A percentile compares a stretch with the other conserved stretches of the same genome.
Evolutionary conservation across 2,888 invertebrate species (phyloP).

Genomic region (Podotricha telesiphe): DNA sequence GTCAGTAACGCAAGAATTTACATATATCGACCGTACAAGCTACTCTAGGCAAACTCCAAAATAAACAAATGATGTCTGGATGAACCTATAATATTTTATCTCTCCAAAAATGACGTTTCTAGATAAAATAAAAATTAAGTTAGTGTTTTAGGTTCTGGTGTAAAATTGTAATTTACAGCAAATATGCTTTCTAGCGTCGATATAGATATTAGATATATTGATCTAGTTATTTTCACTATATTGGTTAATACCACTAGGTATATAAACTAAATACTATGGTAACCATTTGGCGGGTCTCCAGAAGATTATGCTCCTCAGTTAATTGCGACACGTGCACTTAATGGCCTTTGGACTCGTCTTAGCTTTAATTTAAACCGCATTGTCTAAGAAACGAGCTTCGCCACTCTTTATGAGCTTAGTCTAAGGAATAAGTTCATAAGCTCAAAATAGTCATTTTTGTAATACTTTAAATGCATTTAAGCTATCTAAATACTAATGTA

Average conservation of each 20-base stretch:
- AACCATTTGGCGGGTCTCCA: constrained; percentile 33
- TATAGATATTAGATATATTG: background rate
- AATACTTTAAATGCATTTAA: background rate
- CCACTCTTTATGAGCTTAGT: constrained; percentile 8
- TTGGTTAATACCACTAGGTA: constrained; percentile 6
- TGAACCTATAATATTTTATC: too few species aligned
- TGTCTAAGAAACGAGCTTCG: constrained; percentile 16
- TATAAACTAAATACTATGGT: constrained; percentile 22
- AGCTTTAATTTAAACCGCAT: constrained; percentile 33
- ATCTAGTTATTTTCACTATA: background rate
- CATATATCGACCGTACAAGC: too few species aligned
- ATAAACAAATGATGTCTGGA: too few species aligned
- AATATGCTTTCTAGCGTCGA: too few species aligned
- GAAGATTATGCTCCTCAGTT: constrained; percentile 27
- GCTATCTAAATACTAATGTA: too few species aligned
- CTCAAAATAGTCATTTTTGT: background rate
- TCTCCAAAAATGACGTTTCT: too few species aligned
- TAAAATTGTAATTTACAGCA: too few species aligned
- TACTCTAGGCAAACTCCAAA: too few species aligned
- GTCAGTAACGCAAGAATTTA: too few species aligned
- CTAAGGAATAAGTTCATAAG: too few species aligned
- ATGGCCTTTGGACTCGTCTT: constrained; percentile 32
- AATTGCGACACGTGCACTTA: constrained; percentile 35
- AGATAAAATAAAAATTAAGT: too few species aligned
- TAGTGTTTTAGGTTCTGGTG: too few species aligned